Conservation (phyloP, 2,888 invertebrate genomes). For the Tinea trinotella region DNA sequence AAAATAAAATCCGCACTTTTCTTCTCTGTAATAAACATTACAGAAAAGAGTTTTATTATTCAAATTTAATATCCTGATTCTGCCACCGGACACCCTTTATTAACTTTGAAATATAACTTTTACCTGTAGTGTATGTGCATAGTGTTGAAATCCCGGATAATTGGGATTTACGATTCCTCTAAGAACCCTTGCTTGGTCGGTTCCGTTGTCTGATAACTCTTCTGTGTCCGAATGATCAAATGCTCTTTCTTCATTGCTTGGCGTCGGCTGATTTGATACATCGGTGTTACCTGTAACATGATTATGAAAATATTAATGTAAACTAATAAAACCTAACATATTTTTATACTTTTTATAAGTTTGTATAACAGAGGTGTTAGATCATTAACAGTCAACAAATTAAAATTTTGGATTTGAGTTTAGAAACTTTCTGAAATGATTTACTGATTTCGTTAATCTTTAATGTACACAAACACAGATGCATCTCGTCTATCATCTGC, state of each 20-base stretch:
- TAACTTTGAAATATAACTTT: no score
- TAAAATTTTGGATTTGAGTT: constrained; percentile 14
- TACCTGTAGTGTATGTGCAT: constrained; percentile 80
- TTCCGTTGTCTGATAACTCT: constrained; percentile 60
- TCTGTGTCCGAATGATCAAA: constrained; percentile 72
- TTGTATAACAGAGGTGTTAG: no score
- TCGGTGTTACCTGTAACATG: constrained; percentile 26
- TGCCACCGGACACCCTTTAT: no score
- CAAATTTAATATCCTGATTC: background rate
- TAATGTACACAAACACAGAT: no score
- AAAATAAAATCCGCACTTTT: no score
- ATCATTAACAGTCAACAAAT: background rate
- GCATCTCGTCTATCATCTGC: no score
- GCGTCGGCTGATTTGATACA: constrained; percentile 46
- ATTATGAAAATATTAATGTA: no score
- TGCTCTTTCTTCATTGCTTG: constrained; percentile 65
- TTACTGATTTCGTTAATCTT: no score
- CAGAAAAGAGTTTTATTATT: no score
- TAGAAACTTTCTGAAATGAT: constrained; percentile 18
- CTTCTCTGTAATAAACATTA: no score
- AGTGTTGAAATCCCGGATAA: constrained; percentile 87
- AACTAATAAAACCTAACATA: no score
- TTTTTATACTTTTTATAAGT: no score
- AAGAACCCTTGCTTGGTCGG: constrained; percentile 49
- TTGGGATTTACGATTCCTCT: constrained; percentile 87